Percentiles rank a stretch among this genome's conserved stretches.
Evolutionary conservation across 1,140 invertebrate species (phyloP).

Genomic region (Drosophila santomea): DNA sequence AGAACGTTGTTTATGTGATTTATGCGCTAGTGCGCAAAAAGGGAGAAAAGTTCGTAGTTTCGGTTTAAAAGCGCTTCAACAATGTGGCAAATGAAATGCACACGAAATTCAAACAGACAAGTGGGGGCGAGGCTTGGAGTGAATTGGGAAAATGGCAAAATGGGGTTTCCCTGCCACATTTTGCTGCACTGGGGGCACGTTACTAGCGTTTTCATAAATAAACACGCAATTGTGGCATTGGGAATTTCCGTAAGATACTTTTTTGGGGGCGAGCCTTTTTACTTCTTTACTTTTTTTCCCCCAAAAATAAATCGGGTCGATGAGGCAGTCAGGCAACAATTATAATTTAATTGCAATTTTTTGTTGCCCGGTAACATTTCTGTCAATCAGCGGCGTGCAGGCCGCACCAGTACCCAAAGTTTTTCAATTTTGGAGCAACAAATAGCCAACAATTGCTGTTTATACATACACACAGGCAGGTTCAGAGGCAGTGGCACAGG

Average conservation of each 20-base stretch:
- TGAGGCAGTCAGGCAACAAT: slow-evolving; percentile 38
- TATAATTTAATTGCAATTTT: slow-evolving; percentile 74
- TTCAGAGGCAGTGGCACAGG: background rate
- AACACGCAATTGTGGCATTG: slow-evolving; percentile 61
- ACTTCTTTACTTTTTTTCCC: background rate
- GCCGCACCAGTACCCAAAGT: slow-evolving; percentile 50
- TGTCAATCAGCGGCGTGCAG: slow-evolving; percentile 53
- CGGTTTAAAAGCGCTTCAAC: slow-evolving; percentile 55
- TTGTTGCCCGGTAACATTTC: slow-evolving; percentile 31
- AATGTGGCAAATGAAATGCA: slow-evolving; percentile 73
- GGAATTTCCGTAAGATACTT: slow-evolving; percentile 38
- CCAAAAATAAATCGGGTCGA: slow-evolving; percentile 5
- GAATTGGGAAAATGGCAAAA: slow-evolving; percentile 2
- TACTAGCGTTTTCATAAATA: slow-evolving; percentile 63
- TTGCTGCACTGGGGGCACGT: slow-evolving; percentile 21
- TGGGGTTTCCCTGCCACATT: slow-evolving; percentile 13
- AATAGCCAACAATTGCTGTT: slow-evolving; percentile 76
- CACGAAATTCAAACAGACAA: slow-evolving; percentile 61
- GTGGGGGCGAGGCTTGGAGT: slow-evolving; percentile 23
- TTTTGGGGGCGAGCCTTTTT: background rate
- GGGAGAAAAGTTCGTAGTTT: background rate
- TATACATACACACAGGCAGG: slow-evolving; percentile 52
- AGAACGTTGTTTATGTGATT: slow-evolving; percentile 78
- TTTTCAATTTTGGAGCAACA: slow-evolving; percentile 81
- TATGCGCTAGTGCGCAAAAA: slow-evolving; percentile 49